Evolutionary conservation across 2,888 invertebrate genomes (phyloP), one percentile per base, ranked within the genome.

Genomic region (Podotricha telesiphe): DNA sequence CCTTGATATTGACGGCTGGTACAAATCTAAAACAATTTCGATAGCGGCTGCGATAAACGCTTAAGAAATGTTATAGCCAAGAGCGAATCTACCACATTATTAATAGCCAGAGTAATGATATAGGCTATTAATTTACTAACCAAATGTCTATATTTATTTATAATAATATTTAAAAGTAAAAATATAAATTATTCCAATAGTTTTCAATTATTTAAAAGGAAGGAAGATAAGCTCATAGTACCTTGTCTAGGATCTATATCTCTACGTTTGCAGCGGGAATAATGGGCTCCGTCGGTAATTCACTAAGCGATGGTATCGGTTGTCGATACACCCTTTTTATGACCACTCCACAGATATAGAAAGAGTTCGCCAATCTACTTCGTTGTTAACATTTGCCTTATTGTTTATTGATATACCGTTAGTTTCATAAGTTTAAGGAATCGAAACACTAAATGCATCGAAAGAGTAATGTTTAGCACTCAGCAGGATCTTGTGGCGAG

Each of bases 291-390:
- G 80, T 77, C 86, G 80, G 87, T 91, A 89, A 88, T 84, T 91
- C 88, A 89, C 91, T 85, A 84, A 85, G 86, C 84, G 89, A 90
- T 90, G 84, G 78, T 91, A 91, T 91, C 88, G 82, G 78, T 83
- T 84, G 87, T 85, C 88, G 87, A 90, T 88, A 87, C 85, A 81
- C 82, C 81, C 80, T 90, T 89, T 90, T 91, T 91, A 90, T 87
- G 87, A 88, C 83, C 86, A 80, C 79, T 83, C 80, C 76, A 62
- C 78, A 83, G 84, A 86, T 85, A 85, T 78, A 84, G 84, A 86
- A 87, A 86, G 79, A 86, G 83, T 84, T 82, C 76, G 79, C 81
- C 82, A 83, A 79, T 81, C 80, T 78, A 79, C 77, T 73, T 76
- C 72, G 78, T 77, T 80, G 70, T 68, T 55, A 61, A 51, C 37